Conservation (phyloP, 1,140 invertebrate species). For the Dendrolimus punctatus region DNA sequence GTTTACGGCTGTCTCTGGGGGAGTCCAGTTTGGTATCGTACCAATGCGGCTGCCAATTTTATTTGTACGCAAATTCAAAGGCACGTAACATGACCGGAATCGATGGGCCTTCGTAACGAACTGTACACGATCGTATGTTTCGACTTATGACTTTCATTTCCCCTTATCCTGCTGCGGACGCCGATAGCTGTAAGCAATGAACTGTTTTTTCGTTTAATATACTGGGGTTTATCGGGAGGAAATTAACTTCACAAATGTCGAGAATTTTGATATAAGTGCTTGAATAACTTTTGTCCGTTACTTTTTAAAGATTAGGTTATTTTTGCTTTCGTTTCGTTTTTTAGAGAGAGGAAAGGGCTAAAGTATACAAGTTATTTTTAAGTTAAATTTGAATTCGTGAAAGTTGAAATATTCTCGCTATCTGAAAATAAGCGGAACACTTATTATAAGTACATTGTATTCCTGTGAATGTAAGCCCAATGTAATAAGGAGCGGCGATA, state of each 20-base stretch:
- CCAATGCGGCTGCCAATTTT: slow-evolving; percentile 32
- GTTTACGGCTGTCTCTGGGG: slow-evolving; percentile 27
- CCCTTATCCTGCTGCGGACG: slow-evolving; percentile 13
- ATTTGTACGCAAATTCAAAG: slow-evolving; percentile 58
- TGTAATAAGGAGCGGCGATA: slow-evolving; percentile 25
- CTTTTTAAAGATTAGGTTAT: too few relatives aligned
- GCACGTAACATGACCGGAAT: slow-evolving; percentile 37
- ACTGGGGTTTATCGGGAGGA: slow-evolving; percentile 4
- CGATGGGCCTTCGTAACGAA: slow-evolving; percentile 40
- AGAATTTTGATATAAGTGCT: too few relatives aligned
- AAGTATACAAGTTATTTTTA: too few relatives aligned
- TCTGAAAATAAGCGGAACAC: not conserved
- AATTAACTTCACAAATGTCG: slow-evolving; percentile 5
- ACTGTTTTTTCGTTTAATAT: slow-evolving; percentile 1
- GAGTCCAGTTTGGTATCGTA: slow-evolving; percentile 20
- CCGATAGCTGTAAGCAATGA: not conserved
- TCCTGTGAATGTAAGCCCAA: slow-evolving; percentile 13
- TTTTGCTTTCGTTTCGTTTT: too few relatives aligned
- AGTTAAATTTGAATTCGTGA: too few relatives aligned
- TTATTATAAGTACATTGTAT: slow-evolving; percentile 8
- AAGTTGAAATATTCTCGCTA: too few relatives aligned
- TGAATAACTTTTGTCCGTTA: too few relatives aligned
- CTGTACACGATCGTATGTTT: slow-evolving; percentile 20
- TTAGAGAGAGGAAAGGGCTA: too few relatives aligned
- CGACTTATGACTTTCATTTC: slow-evolving; percentile 56